Percentiles rank a stretch among this genome's conserved stretches.
These are phyloP conservation scores for Melanotaenia parkinsoni DNA, from an alignment of 2,797 vertebrate species.

Conservation along the genomic window DNA sequence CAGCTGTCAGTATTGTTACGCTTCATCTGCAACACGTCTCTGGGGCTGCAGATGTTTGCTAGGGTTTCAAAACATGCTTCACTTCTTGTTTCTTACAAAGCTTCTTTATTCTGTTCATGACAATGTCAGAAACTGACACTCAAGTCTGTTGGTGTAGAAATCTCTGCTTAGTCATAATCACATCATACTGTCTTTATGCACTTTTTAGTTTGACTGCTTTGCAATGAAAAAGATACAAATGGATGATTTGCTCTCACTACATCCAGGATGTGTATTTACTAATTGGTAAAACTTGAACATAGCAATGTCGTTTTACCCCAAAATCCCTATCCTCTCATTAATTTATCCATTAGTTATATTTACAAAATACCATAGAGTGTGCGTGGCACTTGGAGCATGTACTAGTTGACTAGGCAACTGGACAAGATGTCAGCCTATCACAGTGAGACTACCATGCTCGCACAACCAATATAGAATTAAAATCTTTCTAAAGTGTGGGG, in stretches of 20 bases:
- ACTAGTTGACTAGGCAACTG: too few species aligned
- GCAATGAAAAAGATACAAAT: background rate
- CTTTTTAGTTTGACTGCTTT: background rate
- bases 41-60: conserved; percentile 46
- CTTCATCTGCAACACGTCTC: conserved; percentile 59
- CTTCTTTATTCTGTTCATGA: conserved; percentile 40
- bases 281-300: background rate
- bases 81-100: conserved; percentile 38
- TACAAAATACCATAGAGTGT: too few species aligned
- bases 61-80: conserved; percentile 52
- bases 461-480: background rate
- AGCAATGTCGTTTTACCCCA: too few species aligned
- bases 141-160: conserved; percentile 35
- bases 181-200: conserved; percentile 26
- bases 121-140: conserved; percentile 40
- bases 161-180: conserved; percentile 22
- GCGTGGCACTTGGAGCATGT: too few species aligned
- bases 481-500: too few species aligned
- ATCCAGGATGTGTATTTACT: background rate
- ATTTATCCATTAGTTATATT: too few species aligned
- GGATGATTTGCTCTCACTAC: too few species aligned
- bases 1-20: conserved; percentile 64
- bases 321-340: too few species aligned
- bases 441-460: background rate
- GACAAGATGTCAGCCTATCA: background rate